These are phyloP conservation scores for Hypselothyrea guttata DNA, from an alignment of 2,888 invertebrate genomes.

Conservation along the genomic window DNA sequence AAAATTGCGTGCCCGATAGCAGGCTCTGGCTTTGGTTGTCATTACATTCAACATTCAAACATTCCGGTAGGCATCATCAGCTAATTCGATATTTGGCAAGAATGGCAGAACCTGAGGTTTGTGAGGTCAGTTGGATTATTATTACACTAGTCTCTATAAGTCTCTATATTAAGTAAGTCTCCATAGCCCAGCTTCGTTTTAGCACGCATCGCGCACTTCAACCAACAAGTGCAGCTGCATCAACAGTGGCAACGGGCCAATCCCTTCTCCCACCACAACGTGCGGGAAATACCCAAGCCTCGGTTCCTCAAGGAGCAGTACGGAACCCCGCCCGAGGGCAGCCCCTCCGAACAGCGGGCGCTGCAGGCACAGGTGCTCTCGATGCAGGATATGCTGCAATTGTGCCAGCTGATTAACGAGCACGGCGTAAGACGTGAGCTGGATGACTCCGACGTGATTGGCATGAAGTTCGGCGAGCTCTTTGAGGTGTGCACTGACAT, in stretches of 20 bases:
- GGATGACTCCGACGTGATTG: background rate
- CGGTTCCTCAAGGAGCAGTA: conserved; percentile 44
- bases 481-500: conserved; percentile 45
- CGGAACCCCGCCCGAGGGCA: conserved; percentile 57
- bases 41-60: background rate
- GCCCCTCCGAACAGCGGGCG: conserved; percentile 54
- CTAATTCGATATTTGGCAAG: background rate
- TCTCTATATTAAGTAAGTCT: background rate
- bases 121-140: conserved; percentile 7
- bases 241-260: conserved; percentile 58
- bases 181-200: conserved; percentile 45
- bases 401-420: conserved; percentile 48
- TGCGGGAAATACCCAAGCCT: conserved; percentile 52
- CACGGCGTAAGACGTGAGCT: conserved; percentile 4
- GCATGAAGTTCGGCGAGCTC: conserved; percentile 51
- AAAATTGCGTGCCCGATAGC: too few relatives aligned
- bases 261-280: conserved; percentile 55
- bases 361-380: conserved; percentile 45
- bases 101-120: conserved; percentile 26
- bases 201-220: conserved; percentile 61
- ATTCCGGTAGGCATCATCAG: background rate
- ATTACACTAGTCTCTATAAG: background rate
- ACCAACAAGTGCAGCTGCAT: conserved; percentile 52
- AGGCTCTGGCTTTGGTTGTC: too few relatives aligned
- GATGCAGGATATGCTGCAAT: conserved; percentile 55